Percentiles rank a stretch among this genome's conserved stretches.
phyloP scores from a whole-genome alignment of 2,797 vertebrate species.

The Acrossocheilus wenchowensis region DNA sequence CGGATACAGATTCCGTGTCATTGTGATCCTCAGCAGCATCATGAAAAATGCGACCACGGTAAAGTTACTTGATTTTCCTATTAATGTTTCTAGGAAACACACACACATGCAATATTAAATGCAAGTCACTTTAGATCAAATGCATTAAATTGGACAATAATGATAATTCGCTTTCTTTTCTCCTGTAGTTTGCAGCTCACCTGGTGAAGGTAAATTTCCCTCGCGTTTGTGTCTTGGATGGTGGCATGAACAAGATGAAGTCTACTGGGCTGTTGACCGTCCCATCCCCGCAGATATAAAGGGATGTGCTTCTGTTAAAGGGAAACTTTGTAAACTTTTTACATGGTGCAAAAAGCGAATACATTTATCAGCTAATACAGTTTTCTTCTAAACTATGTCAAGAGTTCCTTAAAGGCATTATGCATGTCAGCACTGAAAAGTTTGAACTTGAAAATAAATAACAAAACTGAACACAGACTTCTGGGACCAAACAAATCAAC shows the following conservation, averaged over 20 bases:
- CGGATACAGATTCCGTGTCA: conserved; percentile 89
- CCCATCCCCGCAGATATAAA: conserved; percentile 92
- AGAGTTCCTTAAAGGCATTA: conserved; percentile 18
- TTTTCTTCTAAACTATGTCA: background rate
- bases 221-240: conserved; percentile 91
- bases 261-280: conserved; percentile 93
- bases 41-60: conserved; percentile 86
- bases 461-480: background rate
- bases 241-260: conserved; percentile 97
- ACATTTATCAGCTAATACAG: background rate
- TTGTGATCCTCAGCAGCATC: conserved; percentile 89
- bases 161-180: background rate
- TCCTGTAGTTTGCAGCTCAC: conserved; percentile 88
- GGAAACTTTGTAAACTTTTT: background rate
- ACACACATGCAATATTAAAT: conserved; percentile 5
- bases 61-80: conserved; percentile 62
- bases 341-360: conserved; percentile 4
- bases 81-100: background rate
- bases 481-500: conserved; percentile 30
- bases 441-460: conserved; percentile 19
- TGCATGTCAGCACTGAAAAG: conserved; percentile 25
- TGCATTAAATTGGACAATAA: background rate
- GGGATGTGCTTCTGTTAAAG: background rate
- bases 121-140: background rate
- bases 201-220: conserved; percentile 92